phyloP scores from a whole-genome alignment of 2,113 vertebrate species.

The Brachypteracias leptosomus region DNA sequence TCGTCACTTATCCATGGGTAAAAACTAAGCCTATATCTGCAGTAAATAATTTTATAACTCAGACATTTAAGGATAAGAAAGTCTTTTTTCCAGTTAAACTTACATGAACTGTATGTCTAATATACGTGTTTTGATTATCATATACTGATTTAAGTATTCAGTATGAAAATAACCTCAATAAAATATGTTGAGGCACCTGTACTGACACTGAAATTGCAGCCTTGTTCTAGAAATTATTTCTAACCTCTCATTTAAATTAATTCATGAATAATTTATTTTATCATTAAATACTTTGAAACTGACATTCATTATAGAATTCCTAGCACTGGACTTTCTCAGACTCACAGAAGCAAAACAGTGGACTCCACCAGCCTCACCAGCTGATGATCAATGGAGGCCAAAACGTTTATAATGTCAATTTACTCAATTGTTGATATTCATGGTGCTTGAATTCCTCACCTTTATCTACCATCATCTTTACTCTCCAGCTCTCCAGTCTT shows the following conservation, averaged over 20 bases:
- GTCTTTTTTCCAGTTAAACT: not conserved
- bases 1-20: not conserved
- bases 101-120: not conserved
- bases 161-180: not conserved
- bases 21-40: not conserved
- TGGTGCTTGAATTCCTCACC: not conserved
- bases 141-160: not conserved
- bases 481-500: slow-evolving; percentile 49
- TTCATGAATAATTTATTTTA: not conserved
- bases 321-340: not conserved
- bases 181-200: not conserved
- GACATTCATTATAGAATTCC: not conserved
- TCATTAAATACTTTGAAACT: not conserved
- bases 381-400: not conserved
- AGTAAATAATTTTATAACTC: not conserved
- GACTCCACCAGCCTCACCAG: not conserved
- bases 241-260: not conserved
- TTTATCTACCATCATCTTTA: slow-evolving; percentile 36
- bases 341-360: not conserved
- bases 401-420: not conserved
- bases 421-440: slow-evolving; percentile 36
- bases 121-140: not conserved
- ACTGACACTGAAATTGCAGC: not conserved
- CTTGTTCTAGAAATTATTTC: not conserved
- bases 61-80: not conserved